Evolutionary conservation across 2,797 vertebrate species (phyloP), one percentile per base, ranked within the genome.

Genomic region (Melanotaenia parkinsoni): DNA sequence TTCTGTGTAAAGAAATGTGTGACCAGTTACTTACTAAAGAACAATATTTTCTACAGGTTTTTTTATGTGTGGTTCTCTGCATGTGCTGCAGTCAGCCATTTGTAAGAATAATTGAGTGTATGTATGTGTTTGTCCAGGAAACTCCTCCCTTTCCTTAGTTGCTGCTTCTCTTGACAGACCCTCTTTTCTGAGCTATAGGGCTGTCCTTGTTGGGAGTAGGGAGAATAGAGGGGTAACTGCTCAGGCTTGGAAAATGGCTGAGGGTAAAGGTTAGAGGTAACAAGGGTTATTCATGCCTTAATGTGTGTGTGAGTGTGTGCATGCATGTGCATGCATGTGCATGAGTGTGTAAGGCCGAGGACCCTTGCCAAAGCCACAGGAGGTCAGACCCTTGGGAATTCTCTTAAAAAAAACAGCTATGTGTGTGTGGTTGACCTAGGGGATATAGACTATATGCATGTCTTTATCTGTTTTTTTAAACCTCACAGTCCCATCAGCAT

Each of bases 261-360:
- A 43, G 86, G 85, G 58, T 76, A 88, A 89, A 89, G 88, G 89
- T 89, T 66, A 82, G 73, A 70, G 79, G 83, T 87, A 87, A 83
- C 50, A 18, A 58, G 70, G 72, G 58, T 80, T 84, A 76, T 88
- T 86, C 84, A 81, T 87, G 72, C 64, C 26, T 57, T 26, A 35
- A n/a, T 45, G 26, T 38, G 43, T 76, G 24, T 62, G 58, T 76
- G 62, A 58, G 54, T 72, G 58, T 58, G 51, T 26, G 54, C 63
- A 43, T 47, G 63, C 24, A 26, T 58, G 51, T 26, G 54, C 63
- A 43, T 47, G 63, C 24, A 26, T 45, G 65, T 28, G 47, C 18
- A 57, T 32, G 60, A 0, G 59, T 0, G 20, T 16, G 43, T 32
- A 56, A 67, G 58, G 37, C 63, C 16, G 24, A 28, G n/a, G 5